Evolutionary conservation across 2,888 invertebrate species (phyloP), one percentile per base, ranked within the genome.

Genomic region (Diplazon laetatorius): DNA sequence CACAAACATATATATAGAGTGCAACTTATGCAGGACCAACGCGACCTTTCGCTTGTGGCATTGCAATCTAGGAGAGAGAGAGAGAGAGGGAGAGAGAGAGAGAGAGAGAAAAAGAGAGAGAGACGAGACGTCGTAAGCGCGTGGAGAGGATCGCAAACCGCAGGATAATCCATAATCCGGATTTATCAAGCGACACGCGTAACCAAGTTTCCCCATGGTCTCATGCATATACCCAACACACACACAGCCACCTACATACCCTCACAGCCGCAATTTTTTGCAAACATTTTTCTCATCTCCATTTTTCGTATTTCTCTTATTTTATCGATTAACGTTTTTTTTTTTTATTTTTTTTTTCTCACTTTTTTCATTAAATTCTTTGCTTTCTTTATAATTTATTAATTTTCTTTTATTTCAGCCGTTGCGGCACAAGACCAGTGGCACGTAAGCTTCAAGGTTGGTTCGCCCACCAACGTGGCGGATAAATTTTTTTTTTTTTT

Each of bases 161-260:
- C 46, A 44, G 62, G 46, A 63, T 63, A 46, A 48, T 63, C 48
- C 63, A 63, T 63, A 48, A 63, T 46, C 48, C 63, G 35, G 48
- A 48, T 35, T 48, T 48, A 63, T 63, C 14, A 46, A 46, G n/a
- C 63, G 63, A 63, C 63, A 48, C 18, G 35, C 63, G 48, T 48
- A 63, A 46, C 48, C 57, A 20, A 18, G 8, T 37, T 59, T 59
- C 18, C 1, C 37, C 35, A 25, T 35, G 2, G 10, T n/a, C 14
- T 14, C 52, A 25, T 35, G 57, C 55, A 55, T 35, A 55, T n/a
- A n/a, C n/a, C 35, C 3, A 22, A 55, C 3, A 35, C 35, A 35
- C 6, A 30, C 35, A 16, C 55, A n/a, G n/a, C n/a, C n/a, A n/a
- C n/a, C n/a, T 20, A 5, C 3, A 12, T 12, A 22, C 30, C n/a